phyloP scores from a whole-genome alignment of 2,888 invertebrate species.

The Lycophotia porphyrea region DNA sequence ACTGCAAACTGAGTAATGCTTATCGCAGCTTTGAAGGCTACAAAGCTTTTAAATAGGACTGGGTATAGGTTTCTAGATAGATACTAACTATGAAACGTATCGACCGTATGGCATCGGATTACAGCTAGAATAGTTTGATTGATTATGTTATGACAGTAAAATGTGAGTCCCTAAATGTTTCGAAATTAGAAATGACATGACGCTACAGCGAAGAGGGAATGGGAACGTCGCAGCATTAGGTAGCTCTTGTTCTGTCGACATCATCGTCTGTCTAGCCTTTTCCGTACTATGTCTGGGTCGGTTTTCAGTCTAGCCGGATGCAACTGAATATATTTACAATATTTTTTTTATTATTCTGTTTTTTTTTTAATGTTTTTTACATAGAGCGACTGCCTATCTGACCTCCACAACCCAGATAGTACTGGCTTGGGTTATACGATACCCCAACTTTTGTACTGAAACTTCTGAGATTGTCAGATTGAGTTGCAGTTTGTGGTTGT shows the following conservation, averaged over 20 bases:
- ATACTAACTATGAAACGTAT: not conserved
- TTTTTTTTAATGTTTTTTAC: too few species aligned
- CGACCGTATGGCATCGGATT: too few species aligned
- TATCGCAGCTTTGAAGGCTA: too few species aligned
- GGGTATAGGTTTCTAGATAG: not conserved
- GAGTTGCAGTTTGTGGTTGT: too few species aligned
- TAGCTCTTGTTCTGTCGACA: not conserved
- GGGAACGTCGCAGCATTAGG: too few species aligned
- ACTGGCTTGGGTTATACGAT: not conserved
- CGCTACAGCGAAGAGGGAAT: too few species aligned
- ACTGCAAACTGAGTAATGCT: not conserved
- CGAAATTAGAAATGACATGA: too few species aligned
- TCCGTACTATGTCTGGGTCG: not conserved
- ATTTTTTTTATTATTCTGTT: too few species aligned
- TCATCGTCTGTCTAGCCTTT: not conserved
- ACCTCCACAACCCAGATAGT: not conserved
- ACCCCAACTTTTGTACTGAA: not conserved
- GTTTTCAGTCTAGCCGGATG: not conserved
- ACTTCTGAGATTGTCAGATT: not conserved
- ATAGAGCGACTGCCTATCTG: too few species aligned
- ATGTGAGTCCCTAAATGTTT: too few species aligned
- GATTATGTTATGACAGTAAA: not conserved
- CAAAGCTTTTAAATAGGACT: too few species aligned
- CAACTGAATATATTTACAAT: too few species aligned
- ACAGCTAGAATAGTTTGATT: not conserved